Evolutionary conservation across 2,113 vertebrate genomes (phyloP).

Genomic region (Verasper variegatus): DNA sequence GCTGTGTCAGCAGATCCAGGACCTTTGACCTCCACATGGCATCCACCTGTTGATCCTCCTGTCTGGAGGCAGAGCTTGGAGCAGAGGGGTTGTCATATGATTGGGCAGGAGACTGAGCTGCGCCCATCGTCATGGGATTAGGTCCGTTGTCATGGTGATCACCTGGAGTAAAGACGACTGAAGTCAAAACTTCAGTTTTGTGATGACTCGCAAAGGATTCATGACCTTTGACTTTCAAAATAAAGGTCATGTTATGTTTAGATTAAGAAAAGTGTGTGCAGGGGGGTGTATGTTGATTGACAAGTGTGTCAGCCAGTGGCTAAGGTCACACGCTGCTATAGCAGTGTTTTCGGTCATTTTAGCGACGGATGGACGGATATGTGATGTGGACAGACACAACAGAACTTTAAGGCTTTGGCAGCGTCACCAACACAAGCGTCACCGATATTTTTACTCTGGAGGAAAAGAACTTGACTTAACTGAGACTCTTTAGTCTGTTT

Average conservation of each 20-base stretch:
- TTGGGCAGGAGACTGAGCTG: not conserved
- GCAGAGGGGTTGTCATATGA: not conserved
- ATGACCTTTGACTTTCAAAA: not conserved
- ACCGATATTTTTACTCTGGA: no score
- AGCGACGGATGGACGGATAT: no score
- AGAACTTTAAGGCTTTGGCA: no score
- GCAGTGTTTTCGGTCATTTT: no score
- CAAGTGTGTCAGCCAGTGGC: not conserved
- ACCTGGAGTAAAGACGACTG: slow-evolving; percentile 63
- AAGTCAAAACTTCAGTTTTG: slow-evolving; percentile 55
- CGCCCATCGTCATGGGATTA: slow-evolving; percentile 28
- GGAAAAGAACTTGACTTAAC: no score
- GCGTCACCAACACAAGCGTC: no score
- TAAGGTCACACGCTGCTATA: no score
- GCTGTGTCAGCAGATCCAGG: slow-evolving; percentile 49
- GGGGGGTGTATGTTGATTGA: not conserved
- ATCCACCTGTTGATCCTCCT: slow-evolving; percentile 15
- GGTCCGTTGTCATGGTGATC: slow-evolving; percentile 33
- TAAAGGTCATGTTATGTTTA: not conserved
- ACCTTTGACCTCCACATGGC: slow-evolving; percentile 43
- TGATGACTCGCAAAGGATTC: not conserved
- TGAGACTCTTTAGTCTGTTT: no score
- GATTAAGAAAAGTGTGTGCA: not conserved
- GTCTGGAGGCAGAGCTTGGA: not conserved
- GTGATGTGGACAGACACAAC: no score